Evolutionary conservation across 35 echinoderm and acorn worm species (phyloP).

Genomic region (Hemicentrotus pulcherrimus): DNA sequence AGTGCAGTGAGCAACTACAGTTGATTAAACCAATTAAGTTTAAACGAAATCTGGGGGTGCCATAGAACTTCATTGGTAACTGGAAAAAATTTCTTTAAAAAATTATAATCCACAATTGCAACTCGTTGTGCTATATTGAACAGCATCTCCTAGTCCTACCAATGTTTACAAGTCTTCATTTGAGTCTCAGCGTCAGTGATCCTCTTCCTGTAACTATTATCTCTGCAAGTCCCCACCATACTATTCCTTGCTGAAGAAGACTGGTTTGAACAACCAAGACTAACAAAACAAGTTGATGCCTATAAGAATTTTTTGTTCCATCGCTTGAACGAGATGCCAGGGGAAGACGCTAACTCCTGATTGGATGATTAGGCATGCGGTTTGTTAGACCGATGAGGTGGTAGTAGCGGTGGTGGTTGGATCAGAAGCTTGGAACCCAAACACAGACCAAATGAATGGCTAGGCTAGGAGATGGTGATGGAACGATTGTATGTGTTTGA

Average conservation of each 20-base stretch:
- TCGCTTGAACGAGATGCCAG: neutral
- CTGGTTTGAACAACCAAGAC: neutral
- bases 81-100: neutral
- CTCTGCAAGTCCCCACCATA: neutral
- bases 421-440: neutral
- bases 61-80: neutral
- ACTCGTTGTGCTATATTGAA: neutral
- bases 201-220: neutral
- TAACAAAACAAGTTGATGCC: neutral
- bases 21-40: neutral
- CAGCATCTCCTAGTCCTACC: neutral
- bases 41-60: neutral
- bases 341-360: neutral
- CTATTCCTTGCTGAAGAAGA: neutral
- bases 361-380: neutral
- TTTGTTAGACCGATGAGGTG: constrained; percentile 41
- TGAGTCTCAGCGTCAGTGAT: neutral
- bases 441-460: neutral
- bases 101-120: neutral
- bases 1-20: neutral
- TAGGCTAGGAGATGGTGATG: neutral
- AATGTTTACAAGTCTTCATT: neutral
- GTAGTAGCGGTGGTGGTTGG: constrained; percentile 15
- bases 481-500: neutral
- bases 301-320: neutral